Conservation (phyloP, 2,888 invertebrate genomes). For the Amiota mariae region DNA sequence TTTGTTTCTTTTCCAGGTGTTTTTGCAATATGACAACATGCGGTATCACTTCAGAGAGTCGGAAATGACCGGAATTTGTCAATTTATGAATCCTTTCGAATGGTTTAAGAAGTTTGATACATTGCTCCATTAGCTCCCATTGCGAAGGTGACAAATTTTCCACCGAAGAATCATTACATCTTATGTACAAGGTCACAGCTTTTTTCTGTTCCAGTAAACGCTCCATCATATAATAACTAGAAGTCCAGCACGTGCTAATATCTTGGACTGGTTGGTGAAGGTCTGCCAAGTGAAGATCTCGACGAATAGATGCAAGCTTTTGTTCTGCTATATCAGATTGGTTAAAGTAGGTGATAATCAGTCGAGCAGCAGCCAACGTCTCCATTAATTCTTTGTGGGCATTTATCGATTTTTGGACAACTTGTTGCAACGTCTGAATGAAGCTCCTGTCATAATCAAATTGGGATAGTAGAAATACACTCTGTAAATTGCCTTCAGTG, state of each 20-base stretch:
- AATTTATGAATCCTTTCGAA: slow-evolving; percentile 54
- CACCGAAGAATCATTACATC: background rate
- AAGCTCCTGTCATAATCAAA: too few species aligned
- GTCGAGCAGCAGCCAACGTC: background rate
- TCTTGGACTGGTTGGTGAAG: too few species aligned
- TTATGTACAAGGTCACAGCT: background rate
- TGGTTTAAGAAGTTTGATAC: slow-evolving; percentile 43
- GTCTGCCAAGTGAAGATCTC: too few species aligned
- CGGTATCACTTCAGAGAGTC: background rate
- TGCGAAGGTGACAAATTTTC: slow-evolving; percentile 32
- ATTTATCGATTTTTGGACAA: too few species aligned
- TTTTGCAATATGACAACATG: background rate
- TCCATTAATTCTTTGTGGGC: too few species aligned
- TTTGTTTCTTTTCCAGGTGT: background rate
- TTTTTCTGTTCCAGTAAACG: background rate
- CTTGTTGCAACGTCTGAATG: too few species aligned
- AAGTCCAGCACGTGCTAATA: too few species aligned
- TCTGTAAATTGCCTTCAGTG: too few species aligned
- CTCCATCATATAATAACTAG: too few species aligned
- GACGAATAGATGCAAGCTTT: background rate
- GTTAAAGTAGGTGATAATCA: background rate
- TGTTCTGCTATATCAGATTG: background rate
- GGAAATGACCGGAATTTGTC: too few species aligned
- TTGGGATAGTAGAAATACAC: too few species aligned
- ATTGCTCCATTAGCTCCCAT: slow-evolving; percentile 39